Percentiles rank a stretch among this genome's conserved stretches.
Conservation (phyloP, 1,140 invertebrate species). For the Tigriopus japonicus region DNA sequence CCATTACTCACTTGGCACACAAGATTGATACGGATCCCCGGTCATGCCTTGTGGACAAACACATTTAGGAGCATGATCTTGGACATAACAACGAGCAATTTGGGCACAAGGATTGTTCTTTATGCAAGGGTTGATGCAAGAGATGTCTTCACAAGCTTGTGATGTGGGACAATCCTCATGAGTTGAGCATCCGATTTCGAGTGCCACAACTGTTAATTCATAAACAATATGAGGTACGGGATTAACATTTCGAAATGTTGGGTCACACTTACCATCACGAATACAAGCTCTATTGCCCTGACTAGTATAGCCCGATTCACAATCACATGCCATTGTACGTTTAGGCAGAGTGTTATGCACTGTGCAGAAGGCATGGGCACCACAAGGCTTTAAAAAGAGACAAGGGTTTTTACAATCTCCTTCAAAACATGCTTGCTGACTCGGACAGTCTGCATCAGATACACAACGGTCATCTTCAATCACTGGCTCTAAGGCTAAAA, state of each 20-base stretch:
- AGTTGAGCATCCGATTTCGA: conserved; percentile 40
- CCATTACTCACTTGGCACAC: conserved; percentile 21
- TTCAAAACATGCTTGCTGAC: conserved; percentile 29
- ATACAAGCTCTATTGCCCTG: conserved; percentile 51
- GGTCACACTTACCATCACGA: conserved; percentile 21
- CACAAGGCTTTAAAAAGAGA: conserved; percentile 49
- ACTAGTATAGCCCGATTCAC: conserved; percentile 43
- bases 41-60: conserved; percentile 18
- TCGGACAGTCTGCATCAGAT: conserved; percentile 68
- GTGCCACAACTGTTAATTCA: background rate
- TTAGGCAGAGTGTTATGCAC: conserved; percentile 58
- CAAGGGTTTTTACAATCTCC: conserved; percentile 36
- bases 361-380: conserved; percentile 51
- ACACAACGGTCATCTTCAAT: conserved; percentile 42
- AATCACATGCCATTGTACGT: conserved; percentile 67
- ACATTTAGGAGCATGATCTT: conserved; percentile 22
- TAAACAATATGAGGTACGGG: background rate
- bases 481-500: conserved; percentile 1
- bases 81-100: conserved; percentile 20
- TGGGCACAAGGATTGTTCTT: conserved; percentile 21
- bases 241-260: background rate
- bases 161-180: conserved; percentile 50
- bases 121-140: conserved; percentile 56
- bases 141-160: conserved; percentile 51
- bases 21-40: conserved; percentile 23